phyloP scores from a whole-genome alignment of 2,113 vertebrate species.

The Thermophis baileyi region DNA sequence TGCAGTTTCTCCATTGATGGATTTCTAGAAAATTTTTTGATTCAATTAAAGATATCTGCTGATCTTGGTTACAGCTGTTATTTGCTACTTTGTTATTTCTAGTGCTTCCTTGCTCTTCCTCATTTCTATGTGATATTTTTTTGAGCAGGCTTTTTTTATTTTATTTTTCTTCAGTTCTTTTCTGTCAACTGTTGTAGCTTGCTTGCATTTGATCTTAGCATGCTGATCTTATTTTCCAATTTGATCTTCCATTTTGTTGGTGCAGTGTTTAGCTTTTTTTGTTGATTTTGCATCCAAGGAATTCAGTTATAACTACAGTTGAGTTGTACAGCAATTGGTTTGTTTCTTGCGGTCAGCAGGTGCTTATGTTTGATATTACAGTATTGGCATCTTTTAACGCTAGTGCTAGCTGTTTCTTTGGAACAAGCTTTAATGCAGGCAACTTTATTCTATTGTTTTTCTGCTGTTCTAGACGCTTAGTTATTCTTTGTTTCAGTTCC shows the following conservation, averaged over 20 bases:
- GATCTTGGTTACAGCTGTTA: neutral
- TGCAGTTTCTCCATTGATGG: neutral
- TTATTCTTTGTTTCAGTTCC: neutral
- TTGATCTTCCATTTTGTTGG: neutral
- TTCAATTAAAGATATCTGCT: neutral
- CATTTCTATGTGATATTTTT: neutral
- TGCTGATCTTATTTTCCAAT: neutral
- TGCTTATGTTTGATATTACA: neutral
- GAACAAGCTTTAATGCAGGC: neutral
- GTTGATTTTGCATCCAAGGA: neutral
- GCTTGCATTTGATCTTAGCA: neutral
- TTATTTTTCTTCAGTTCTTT: neutral
- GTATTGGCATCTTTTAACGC: neutral
- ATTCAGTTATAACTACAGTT: neutral
- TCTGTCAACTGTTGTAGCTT: neutral
- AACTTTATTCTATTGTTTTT: neutral
- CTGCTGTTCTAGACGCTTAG: neutral
- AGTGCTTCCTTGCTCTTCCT: neutral
- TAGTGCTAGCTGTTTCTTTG: neutral
- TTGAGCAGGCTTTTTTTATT: neutral
- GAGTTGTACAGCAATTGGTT: neutral
- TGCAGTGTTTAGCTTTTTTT: neutral
- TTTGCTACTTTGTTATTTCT: neutral
- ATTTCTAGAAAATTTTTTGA: neutral
- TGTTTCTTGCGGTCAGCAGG: neutral